Conservation (phyloP, 2,888 invertebrate species). For the Marronus borbonicus region DNA sequence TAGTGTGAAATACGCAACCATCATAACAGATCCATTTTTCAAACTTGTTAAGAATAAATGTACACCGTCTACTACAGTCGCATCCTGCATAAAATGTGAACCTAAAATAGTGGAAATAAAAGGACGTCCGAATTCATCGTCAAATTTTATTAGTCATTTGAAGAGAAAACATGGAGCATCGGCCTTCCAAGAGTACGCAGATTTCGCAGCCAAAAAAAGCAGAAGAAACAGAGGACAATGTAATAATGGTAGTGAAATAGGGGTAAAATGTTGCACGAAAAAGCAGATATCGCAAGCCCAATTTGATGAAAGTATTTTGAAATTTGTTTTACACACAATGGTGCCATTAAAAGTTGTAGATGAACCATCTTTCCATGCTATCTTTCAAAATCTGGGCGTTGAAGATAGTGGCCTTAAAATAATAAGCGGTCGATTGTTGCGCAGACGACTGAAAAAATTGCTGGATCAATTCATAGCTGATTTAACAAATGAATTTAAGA, state of each 20-base stretch:
- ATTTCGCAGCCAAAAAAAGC: not conserved
- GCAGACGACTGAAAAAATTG: not conserved
- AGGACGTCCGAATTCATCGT: too few relatives aligned
- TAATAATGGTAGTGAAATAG: not conserved
- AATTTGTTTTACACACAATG: conserved; percentile 37
- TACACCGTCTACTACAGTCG: too few relatives aligned
- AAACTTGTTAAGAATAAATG: too few relatives aligned
- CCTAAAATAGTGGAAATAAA: not conserved
- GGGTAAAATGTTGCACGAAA: not conserved
- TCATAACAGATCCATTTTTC: not conserved
- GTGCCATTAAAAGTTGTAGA: conserved; percentile 9
- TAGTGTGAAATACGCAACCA: not conserved
- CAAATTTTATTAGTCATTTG: not conserved
- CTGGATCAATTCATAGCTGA: not conserved
- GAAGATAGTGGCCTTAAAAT: not conserved
- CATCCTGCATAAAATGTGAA: too few relatives aligned
- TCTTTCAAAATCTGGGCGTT: not conserved
- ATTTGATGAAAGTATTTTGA: conserved; percentile 5
- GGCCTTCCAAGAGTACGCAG: not conserved
- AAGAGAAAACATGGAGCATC: conserved; percentile 9
- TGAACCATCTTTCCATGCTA: not conserved
- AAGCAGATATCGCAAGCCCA: not conserved
- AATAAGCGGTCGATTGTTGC: conserved; percentile 2
- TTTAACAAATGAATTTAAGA: not conserved
- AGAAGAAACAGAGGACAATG: not conserved